Percentiles rank a stretch among this genome's conserved stretches.
phyloP scores from a whole-genome alignment of 2,113 vertebrate species.

The Vombatus ursinus region DNA sequence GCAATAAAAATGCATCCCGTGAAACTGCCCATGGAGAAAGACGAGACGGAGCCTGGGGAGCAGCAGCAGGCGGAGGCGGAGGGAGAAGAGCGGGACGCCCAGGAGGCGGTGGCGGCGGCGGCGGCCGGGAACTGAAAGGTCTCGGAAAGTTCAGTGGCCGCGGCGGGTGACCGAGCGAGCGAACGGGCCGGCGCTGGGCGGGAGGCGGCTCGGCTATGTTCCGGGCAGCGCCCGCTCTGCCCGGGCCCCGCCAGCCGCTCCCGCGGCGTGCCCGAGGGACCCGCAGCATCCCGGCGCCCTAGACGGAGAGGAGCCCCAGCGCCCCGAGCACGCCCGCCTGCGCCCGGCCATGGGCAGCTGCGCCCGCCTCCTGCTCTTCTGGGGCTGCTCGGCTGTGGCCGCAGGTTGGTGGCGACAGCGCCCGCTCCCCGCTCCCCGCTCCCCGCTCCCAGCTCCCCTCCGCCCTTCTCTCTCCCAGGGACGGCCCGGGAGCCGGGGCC shows the following conservation, averaged over 20 bases:
- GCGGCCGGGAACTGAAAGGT: constrained; percentile 73
- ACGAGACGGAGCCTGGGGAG: constrained; percentile 54
- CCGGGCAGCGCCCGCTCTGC: constrained; percentile 57
- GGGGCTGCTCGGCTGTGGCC: constrained; percentile 75
- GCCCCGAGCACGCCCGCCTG: constrained; percentile 55
- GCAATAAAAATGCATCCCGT: constrained; percentile 80
- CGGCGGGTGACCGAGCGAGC: constrained; percentile 43
- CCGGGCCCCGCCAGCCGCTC: constrained; percentile 58
- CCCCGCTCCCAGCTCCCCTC: constrained; percentile 21
- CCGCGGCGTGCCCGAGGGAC: constrained; percentile 56
- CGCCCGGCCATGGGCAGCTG: constrained; percentile 78
- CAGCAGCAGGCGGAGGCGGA: constrained; percentile 30
- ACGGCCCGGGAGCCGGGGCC: not conserved
- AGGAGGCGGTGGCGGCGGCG: constrained; percentile 44
- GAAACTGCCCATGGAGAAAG: constrained; percentile 75
- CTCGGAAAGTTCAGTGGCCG: constrained; percentile 62
- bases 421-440: constrained; percentile 69
- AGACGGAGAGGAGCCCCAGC: constrained; percentile 23
- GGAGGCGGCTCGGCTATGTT: constrained; percentile 68
- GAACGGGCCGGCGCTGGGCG: constrained; percentile 6
- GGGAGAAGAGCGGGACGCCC: constrained; percentile 55
- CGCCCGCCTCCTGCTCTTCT: constrained; percentile 74
- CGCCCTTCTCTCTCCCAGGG: constrained; percentile 11
- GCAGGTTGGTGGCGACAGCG: constrained; percentile 82
- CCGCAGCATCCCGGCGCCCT: not conserved